Evolutionary conservation across 2,113 vertebrate genomes (phyloP), one percentile per base, ranked within the genome.

Genomic region (Orycteropus afer): DNA sequence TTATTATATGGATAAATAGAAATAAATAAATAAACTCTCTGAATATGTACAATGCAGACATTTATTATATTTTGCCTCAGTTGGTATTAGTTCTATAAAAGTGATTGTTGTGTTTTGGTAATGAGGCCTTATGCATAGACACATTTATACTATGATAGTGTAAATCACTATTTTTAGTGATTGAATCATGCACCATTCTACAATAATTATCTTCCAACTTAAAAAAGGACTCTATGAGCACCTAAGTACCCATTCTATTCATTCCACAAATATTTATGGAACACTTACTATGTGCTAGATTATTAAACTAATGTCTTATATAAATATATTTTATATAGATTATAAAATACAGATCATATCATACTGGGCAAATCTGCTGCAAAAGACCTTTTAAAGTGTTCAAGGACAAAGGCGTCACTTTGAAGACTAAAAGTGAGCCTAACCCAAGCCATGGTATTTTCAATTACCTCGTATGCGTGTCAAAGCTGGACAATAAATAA

Each of bases 131-230:
- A 25, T 15, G 1, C 17, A 63, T 10, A 45, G 47, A 57, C 6
- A 49, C 7, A 47, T 59, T 78, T 95, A 51, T 69, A 63, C 51
- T 53, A 53, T 15, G 17, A n/a, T 73, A 2, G 23, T 22, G 91
- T 79, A 94, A 89, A 49, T 65, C 42, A 77, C 10, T 83, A 51
- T 89, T 40, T 95, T 83, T 76, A 51, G 74, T 85, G 47, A 59
- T 29, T n/a, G 34, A 85, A 84, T 82, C 14, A 37, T 13, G 77
- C 22, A 12, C 32, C 23, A 69, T 73, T 73, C 67, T 81, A 89
- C 2, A 91, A 13, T 34, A 67, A 76, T 71, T 86, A 42, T 12
- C 63, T 81, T 86, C 51, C 93, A 87, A 85, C n/a, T 49, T 87
- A 84, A n/a, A 76, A 63, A 94, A 95, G 78, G 18, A 88, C 8